Percentiles rank a stretch among this genome's conserved stretches.
phyloP scores from a whole-genome alignment of 2,113 vertebrate genomes.

The Chiloscyllium plagiosum region DNA sequence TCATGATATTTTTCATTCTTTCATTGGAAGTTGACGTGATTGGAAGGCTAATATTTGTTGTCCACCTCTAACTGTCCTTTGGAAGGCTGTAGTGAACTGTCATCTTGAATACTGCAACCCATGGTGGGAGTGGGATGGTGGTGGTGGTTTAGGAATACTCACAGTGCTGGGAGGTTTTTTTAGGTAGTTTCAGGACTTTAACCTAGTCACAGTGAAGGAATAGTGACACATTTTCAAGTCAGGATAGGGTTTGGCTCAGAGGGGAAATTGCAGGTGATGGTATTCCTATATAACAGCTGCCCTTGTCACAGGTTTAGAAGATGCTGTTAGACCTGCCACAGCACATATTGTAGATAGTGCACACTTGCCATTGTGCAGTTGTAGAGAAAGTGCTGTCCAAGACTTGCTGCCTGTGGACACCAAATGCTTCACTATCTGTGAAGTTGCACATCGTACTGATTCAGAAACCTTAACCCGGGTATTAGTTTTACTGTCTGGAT shows the following conservation, averaged over 20 bases:
- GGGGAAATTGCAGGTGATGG: not conserved
- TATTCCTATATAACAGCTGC: not conserved
- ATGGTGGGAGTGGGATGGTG: too few relatives aligned
- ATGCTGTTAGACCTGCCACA: not conserved
- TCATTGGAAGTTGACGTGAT: not conserved
- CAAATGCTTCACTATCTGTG: not conserved
- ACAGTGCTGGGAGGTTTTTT: too few relatives aligned
- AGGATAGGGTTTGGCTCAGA: not conserved
- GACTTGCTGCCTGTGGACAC: not conserved
- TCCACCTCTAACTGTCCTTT: not conserved
- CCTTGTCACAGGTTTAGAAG: not conserved
- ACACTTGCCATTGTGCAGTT: too few relatives aligned
- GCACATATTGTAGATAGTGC: too few relatives aligned
- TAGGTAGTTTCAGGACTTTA: not conserved
- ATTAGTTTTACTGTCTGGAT: not conserved
- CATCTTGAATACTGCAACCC: not conserved
- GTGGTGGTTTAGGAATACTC: too few relatives aligned
- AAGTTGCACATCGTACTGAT: not conserved
- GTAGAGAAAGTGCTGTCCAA: too few relatives aligned
- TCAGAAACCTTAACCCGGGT: not conserved
- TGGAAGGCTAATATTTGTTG: not conserved
- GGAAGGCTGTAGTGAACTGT: not conserved
- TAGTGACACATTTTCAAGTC: not conserved
- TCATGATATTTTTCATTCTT: not conserved
- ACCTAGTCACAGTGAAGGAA: not conserved